A percentile compares a stretch with the other conserved stretches of the same genome.
phyloP scores from a whole-genome alignment of 2,888 invertebrate species.

The Pyrrhosoma nymphula region DNA sequence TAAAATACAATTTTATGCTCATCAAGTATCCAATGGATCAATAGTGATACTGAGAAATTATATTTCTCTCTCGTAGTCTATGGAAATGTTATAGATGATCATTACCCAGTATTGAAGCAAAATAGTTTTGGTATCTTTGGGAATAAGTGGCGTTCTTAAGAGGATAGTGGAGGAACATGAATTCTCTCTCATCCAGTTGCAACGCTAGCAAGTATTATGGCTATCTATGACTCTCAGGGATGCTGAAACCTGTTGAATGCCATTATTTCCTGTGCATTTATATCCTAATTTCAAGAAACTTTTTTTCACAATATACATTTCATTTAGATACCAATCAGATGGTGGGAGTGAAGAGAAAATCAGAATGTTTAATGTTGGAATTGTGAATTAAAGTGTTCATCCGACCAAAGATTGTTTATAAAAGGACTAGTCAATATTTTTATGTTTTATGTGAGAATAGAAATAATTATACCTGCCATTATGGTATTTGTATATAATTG shows the following conservation, averaged over 20 bases:
- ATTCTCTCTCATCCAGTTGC: constrained; percentile 53
- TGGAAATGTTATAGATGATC: constrained; percentile 47
- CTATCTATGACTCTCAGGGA: constrained; percentile 60
- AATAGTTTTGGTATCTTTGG: constrained; percentile 54
- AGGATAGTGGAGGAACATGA: constrained; percentile 40
- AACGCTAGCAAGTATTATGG: constrained; percentile 32
- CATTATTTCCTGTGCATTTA: constrained; percentile 63
- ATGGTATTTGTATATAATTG: constrained; percentile 66
- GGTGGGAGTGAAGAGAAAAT: constrained; percentile 38
- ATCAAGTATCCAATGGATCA: constrained; percentile 64
- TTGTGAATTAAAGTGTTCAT: constrained; percentile 63
- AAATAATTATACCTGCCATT: constrained; percentile 50
- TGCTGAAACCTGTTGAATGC: constrained; percentile 54
- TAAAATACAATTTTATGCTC: constrained; percentile 60
- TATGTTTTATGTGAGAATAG: constrained; percentile 56
- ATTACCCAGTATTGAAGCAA: constrained; percentile 28
- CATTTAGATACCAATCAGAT: constrained; percentile 33
- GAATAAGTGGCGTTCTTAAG: constrained; percentile 53
- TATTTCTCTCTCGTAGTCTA: constrained; percentile 45
- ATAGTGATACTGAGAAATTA: constrained; percentile 64
- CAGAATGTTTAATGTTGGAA: constrained; percentile 52
- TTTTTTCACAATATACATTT: constrained; percentile 24
- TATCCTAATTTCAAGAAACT: constrained; percentile 53
- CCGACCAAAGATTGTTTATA: constrained; percentile 66
- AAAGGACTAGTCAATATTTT: constrained; percentile 67